These are phyloP conservation scores for Nemurella pictetii DNA, from an alignment of 2,888 invertebrate species.

Conservation along the genomic window DNA sequence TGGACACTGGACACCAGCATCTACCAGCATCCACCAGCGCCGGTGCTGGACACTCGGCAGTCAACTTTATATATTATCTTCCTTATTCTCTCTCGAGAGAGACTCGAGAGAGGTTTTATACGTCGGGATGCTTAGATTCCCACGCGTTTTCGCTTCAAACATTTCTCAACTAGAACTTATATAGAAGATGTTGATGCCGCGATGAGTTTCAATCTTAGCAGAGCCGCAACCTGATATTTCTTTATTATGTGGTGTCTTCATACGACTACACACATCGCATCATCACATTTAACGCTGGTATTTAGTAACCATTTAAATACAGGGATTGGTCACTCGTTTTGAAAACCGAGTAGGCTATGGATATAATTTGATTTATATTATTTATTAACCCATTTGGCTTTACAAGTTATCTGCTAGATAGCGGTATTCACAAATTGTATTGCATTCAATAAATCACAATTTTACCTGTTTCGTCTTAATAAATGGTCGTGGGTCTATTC, in stretches of 20 bases:
- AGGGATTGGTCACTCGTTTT: neutral
- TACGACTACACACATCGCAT: neutral
- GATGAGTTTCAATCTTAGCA: neutral
- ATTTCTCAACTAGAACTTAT: neutral
- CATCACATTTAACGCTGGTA: constrained; percentile 8
- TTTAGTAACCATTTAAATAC: constrained; percentile 15
- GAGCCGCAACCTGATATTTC: neutral
- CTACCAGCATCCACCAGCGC: no score
- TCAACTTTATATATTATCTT: neutral
- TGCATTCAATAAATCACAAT: neutral
- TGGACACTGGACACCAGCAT: no score
- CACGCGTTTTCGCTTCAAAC: neutral
- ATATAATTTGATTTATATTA: constrained; percentile 4
- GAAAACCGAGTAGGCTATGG: neutral
- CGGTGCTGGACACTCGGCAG: neutral
- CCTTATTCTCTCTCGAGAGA: neutral
- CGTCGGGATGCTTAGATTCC: neutral
- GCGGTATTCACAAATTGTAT: neutral
- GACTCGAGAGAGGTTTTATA: neutral
- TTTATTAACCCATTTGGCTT: neutral
- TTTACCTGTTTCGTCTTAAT: neutral
- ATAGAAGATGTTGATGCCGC: neutral
- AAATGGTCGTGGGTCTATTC: neutral
- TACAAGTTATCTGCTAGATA: neutral
- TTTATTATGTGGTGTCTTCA: neutral